phyloP scores from a whole-genome alignment of 2,113 vertebrate genomes.

The Albula goreensis region DNA sequence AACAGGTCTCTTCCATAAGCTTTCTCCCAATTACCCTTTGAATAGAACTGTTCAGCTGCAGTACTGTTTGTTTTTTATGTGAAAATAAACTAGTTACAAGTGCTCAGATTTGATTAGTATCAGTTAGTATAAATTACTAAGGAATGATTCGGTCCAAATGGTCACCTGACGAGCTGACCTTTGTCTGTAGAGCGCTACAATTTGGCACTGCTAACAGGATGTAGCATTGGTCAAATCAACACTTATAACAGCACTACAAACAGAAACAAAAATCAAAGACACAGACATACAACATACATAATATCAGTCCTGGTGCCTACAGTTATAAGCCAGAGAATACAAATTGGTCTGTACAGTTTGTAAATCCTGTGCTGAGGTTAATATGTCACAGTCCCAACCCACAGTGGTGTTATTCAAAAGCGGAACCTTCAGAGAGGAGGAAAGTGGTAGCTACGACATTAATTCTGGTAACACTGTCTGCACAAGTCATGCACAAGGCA shows the following conservation, averaged over 20 bases:
- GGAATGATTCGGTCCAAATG: not conserved
- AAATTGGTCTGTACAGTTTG: not conserved
- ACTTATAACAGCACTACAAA: not conserved
- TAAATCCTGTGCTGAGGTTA: not conserved
- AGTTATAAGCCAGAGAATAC: not conserved
- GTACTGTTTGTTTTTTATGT: not conserved
- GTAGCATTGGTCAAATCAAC: not conserved
- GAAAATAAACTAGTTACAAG: not conserved
- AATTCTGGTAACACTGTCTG: constrained; percentile 15
- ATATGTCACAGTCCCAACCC: not conserved
- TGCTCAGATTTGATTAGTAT: not conserved
- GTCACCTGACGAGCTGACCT: not conserved
- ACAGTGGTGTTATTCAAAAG: not conserved
- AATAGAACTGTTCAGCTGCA: not conserved
- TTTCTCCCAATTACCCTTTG: not conserved
- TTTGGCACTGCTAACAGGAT: not conserved
- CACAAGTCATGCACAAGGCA: constrained; percentile 33
- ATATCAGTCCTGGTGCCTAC: not conserved
- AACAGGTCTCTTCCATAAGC: not conserved
- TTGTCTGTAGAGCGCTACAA: not conserved
- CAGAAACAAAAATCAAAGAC: not conserved
- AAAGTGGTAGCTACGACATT: not conserved
- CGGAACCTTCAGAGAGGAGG: too few species aligned
- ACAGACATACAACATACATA: not conserved
- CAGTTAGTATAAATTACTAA: not conserved